A percentile compares a stretch with the other conserved stretches of the same genome.
Evolutionary conservation across 2,888 invertebrate species (phyloP).

Genomic region (Lepidonotus clava): DNA sequence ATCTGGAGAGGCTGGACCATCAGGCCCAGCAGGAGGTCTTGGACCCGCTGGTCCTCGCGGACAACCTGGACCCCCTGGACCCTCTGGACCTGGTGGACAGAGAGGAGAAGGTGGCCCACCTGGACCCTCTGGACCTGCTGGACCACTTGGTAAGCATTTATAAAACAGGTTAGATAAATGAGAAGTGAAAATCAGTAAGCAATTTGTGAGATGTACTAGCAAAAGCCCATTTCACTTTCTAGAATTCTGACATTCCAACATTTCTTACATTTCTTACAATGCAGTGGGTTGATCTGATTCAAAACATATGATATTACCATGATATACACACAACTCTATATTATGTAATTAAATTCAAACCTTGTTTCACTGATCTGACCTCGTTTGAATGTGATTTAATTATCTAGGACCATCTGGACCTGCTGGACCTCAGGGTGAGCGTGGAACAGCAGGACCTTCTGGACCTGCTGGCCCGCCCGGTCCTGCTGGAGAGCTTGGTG

Average conservation of each 20-base stretch:
- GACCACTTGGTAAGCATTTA: slow-evolving; percentile 52
- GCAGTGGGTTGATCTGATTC: slow-evolving; percentile 2
- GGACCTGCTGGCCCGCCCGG: slow-evolving; percentile 58
- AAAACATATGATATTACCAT: neutral
- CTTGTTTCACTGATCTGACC: too few species aligned
- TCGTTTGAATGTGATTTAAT: too few species aligned
- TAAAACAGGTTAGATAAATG: slow-evolving; percentile 38
- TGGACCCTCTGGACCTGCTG: slow-evolving; percentile 48
- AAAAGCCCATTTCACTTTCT: neutral
- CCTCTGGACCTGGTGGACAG: slow-evolving; percentile 74
- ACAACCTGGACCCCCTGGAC: slow-evolving; percentile 45
- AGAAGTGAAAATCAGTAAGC: neutral
- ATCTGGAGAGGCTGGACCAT: neutral
- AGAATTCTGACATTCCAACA: too few species aligned
- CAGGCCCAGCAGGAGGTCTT: slow-evolving; percentile 52
- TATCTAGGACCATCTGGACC: slow-evolving; percentile 36
- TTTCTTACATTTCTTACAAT: too few species aligned
- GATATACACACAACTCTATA: too few species aligned
- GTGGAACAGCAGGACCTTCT: slow-evolving; percentile 47
- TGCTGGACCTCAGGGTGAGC: slow-evolving; percentile 73
- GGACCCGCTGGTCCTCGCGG: slow-evolving; percentile 34
- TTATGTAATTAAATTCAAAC: neutral
- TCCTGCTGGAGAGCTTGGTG: slow-evolving; percentile 18
- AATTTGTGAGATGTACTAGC: slow-evolving; percentile 2
- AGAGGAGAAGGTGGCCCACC: slow-evolving; percentile 52